Evolutionary conservation across 1,140 invertebrate species (phyloP).

Genomic region (Macrobrachium rosenbergii): DNA sequence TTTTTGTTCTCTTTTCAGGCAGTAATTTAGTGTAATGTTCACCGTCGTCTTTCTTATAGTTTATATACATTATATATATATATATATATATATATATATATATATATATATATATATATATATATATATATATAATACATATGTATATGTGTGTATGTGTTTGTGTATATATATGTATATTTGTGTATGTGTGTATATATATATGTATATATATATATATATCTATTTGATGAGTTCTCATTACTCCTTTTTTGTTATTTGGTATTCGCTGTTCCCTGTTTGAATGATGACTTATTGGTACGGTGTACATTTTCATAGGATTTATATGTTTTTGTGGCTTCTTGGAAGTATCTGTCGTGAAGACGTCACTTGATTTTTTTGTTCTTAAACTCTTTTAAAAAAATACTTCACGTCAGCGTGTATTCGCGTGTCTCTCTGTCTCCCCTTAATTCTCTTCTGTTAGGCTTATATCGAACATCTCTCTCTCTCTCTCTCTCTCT

Average conservation of each 20-base stretch:
- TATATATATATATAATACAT: background rate
- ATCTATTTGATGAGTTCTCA: background rate
- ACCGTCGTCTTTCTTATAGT: too few relatives aligned
- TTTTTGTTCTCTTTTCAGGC: too few relatives aligned
- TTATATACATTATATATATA: too few relatives aligned
- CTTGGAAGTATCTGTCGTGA: too few relatives aligned
- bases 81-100: background rate
- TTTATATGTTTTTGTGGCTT: too few relatives aligned
- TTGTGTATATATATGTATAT: constrained; percentile 1
- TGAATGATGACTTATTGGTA: too few relatives aligned
- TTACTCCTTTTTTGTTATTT: background rate
- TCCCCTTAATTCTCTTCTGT: background rate
- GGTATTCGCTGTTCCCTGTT: background rate
- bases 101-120: constrained; percentile 13
- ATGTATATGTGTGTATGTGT: background rate
- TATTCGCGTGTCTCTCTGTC: background rate
- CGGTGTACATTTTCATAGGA: too few relatives aligned
- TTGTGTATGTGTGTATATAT: constrained; percentile 23
- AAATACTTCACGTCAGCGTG: too few relatives aligned
- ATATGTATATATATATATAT: background rate
- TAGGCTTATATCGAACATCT: background rate
- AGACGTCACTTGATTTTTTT: too few relatives aligned
- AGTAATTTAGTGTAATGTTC: too few relatives aligned
- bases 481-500: background rate
- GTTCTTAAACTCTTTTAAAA: too few relatives aligned